phyloP scores from a whole-genome alignment of 1,140 invertebrate genomes.

The Hyphantria cunea region DNA sequence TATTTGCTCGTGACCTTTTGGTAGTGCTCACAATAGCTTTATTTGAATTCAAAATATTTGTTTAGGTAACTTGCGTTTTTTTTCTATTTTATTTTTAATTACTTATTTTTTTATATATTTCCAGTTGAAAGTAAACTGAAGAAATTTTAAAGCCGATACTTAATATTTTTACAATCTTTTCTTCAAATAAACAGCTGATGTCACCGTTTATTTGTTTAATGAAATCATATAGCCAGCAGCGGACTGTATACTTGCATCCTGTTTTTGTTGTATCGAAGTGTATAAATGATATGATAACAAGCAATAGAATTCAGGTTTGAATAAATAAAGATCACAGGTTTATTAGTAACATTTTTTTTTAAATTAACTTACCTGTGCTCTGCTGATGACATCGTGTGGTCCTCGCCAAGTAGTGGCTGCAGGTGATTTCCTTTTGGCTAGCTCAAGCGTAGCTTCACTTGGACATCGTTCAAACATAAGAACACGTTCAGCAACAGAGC shows the following conservation, averaged over 20 bases:
- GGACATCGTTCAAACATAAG: conserved; percentile 96
- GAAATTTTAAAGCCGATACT: too few species aligned
- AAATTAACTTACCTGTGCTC: conserved; percentile 91
- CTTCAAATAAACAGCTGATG: conserved; percentile 27
- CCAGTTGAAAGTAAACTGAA: conserved; percentile 7
- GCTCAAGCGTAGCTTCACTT: conserved; percentile 85
- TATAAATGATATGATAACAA: too few species aligned
- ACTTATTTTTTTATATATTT: too few species aligned
- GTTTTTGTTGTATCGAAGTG: too few species aligned
- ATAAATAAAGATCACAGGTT: too few species aligned
- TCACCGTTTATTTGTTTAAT: conserved; percentile 30
- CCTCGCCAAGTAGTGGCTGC: conserved; percentile 84
- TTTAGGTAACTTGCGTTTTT: too few species aligned
- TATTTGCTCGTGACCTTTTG: conserved; percentile 28
- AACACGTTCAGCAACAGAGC: conserved; percentile 95
- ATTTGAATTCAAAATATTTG: conserved; percentile 8
- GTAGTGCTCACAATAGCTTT: conserved; percentile 8
- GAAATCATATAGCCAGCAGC: conserved; percentile 15
- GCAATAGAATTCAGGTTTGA: too few species aligned
- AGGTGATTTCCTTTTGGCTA: conserved; percentile 86
- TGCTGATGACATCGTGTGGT: conserved; percentile 85
- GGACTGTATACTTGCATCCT: conserved; percentile 7
- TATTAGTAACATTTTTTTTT: too few species aligned
- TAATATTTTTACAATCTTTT: conserved; percentile 11
- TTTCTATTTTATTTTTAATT: too few species aligned